These are phyloP conservation scores for Phyllotreta cruciferae DNA, from an alignment of 2,888 invertebrate genomes.

Conservation along the genomic window DNA sequence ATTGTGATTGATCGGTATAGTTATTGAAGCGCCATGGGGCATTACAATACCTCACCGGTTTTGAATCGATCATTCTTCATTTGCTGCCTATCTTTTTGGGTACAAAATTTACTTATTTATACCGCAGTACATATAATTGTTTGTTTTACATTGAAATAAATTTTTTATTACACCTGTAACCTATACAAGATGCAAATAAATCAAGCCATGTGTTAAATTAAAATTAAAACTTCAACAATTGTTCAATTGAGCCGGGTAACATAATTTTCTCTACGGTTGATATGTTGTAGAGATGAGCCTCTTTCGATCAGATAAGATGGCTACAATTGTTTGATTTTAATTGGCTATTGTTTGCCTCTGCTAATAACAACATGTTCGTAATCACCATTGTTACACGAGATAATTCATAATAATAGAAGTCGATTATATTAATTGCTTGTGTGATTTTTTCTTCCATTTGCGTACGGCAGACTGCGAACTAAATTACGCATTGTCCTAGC, in stretches of 20 bases:
- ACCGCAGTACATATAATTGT: too few relatives aligned
- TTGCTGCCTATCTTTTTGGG: not conserved
- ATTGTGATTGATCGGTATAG: conserved; percentile 24
- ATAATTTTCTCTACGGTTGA: conserved; percentile 29
- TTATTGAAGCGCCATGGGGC: conserved; percentile 24
- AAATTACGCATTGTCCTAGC: conserved; percentile 17
- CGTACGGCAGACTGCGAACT: not conserved
- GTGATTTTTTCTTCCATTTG: conserved; percentile 37
- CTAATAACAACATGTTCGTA: conserved; percentile 42
- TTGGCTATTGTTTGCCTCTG: conserved; percentile 42
- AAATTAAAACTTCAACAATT: conserved; percentile 18
- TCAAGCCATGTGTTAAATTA: not conserved
- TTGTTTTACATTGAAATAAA: too few relatives aligned
- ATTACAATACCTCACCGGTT: conserved; percentile 20
- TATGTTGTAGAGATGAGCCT: conserved; percentile 38
- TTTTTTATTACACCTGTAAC: too few relatives aligned
- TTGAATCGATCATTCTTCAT: conserved; percentile 14
- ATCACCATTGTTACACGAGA: conserved; percentile 44
- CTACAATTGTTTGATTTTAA: conserved; percentile 42
- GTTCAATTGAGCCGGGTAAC: conserved; percentile 18
- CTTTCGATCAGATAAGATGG: conserved; percentile 37
- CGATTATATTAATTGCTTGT: conserved; percentile 42
- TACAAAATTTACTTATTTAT: too few relatives aligned
- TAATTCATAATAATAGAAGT: conserved; percentile 43
- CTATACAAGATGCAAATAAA: not conserved